A percentile compares a stretch with the other conserved stretches of the same genome.
Evolutionary conservation across 2,888 invertebrate species (phyloP).

Genomic region (Meliscaeva auricollis): DNA sequence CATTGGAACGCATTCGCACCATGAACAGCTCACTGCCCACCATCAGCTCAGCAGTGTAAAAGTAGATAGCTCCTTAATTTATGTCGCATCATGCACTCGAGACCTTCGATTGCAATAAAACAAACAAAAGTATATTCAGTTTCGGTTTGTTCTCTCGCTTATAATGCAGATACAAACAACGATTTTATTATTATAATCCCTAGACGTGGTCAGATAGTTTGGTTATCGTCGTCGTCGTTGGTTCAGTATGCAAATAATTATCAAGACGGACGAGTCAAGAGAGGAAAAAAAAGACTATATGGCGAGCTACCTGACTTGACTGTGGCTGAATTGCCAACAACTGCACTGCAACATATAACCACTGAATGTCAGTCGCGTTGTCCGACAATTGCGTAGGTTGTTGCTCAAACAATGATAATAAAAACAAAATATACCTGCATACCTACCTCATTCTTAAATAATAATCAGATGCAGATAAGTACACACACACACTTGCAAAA

Average conservation of each 20-base stretch:
- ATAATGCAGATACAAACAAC: conserved; percentile 31
- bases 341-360: background rate
- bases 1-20: conserved; percentile 25
- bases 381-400: conserved; percentile 35
- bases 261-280: conserved; percentile 13
- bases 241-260: conserved; percentile 57
- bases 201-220: conserved; percentile 49
- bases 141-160: conserved; percentile 22
- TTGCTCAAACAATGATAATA: conserved; percentile 50
- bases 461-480: conserved; percentile 54
- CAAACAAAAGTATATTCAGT: conserved; percentile 50
- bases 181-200: conserved; percentile 48
- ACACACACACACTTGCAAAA: background rate
- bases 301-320: conserved; percentile 42
- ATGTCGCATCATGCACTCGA: conserved; percentile 72
- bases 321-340: conserved; percentile 21
- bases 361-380: background rate
- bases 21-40: background rate
- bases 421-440: conserved; percentile 38
- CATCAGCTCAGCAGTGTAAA: background rate
- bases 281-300: background rate
- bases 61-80: conserved; percentile 66
- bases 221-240: conserved; percentile 31
- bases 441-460: conserved; percentile 59
- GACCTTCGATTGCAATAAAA: conserved; percentile 62